Conservation (phyloP, 1,140 invertebrate species). For the Papilio aristodemus region DNA sequence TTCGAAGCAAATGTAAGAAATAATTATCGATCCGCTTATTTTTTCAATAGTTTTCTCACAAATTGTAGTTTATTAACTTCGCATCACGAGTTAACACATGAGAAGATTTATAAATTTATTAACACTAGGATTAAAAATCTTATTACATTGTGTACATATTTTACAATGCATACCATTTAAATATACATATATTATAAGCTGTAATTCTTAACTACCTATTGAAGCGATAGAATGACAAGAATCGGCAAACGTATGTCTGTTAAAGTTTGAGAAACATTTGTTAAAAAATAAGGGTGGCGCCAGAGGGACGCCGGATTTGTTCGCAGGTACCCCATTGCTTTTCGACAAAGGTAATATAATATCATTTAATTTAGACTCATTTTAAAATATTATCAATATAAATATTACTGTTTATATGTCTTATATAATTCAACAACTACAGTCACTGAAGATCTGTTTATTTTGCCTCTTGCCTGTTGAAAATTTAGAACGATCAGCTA, state of each 20-base stretch:
- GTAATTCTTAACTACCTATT: not conserved
- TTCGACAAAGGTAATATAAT: slow-evolving; percentile 41
- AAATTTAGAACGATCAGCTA: slow-evolving; percentile 53
- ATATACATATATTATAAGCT: no score
- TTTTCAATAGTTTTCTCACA: no score
- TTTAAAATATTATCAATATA: not conserved
- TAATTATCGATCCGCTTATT: no score
- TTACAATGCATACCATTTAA: no score
- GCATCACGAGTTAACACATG: no score
- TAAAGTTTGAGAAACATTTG: slow-evolving; percentile 50
- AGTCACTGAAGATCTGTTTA: slow-evolving; percentile 29
- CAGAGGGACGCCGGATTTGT: slow-evolving; percentile 55
- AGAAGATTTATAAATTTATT: no score
- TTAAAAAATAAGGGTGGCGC: slow-evolving; percentile 58
- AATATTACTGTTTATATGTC: not conserved
- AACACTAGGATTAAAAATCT: no score
- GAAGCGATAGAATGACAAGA: not conserved
- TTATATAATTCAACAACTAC: not conserved
- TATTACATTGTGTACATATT: no score
- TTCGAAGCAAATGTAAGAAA: slow-evolving; percentile 6
- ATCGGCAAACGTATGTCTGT: slow-evolving; percentile 27
- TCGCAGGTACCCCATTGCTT: slow-evolving; percentile 57
- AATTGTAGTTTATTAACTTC: no score
- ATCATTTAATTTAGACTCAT: slow-evolving; percentile 28
- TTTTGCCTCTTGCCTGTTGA: slow-evolving; percentile 33